Evolutionary conservation across 2,113 vertebrate genomes (phyloP).

Genomic region (Bombycilla garrulus): DNA sequence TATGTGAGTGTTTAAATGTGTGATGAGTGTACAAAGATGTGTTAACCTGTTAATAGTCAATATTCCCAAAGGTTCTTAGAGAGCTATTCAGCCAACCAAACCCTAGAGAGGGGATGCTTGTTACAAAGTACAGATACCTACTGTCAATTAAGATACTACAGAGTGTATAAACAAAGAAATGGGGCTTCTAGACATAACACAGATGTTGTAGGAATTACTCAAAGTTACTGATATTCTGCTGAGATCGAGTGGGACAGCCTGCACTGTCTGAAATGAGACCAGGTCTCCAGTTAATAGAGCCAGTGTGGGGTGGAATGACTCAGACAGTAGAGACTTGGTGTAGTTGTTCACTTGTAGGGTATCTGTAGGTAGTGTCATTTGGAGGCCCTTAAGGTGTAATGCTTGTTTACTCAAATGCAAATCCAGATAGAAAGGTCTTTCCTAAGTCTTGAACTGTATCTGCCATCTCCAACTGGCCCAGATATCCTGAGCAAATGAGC

Average conservation of each 20-base stretch:
- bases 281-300: neutral
- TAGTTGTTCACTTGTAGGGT: rapidly evolving
- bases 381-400: neutral
- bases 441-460: neutral
- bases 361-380: neutral
- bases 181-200: neutral
- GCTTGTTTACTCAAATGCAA: neutral
- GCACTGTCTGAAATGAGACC: neutral
- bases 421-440: neutral
- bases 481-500: neutral
- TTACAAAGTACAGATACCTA: neutral
- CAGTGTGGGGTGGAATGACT: neutral
- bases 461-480: neutral
- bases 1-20: neutral
- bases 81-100: neutral
- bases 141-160: neutral
- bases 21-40: neutral
- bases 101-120: neutral
- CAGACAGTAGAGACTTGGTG: neutral
- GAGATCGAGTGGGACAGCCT: neutral
- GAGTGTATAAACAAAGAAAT: neutral
- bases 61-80: neutral
- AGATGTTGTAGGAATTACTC: neutral
- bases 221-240: neutral
- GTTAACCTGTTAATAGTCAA: neutral